Evolutionary conservation across 2,888 invertebrate species (phyloP).

Genomic region (Norana najaformis): DNA sequence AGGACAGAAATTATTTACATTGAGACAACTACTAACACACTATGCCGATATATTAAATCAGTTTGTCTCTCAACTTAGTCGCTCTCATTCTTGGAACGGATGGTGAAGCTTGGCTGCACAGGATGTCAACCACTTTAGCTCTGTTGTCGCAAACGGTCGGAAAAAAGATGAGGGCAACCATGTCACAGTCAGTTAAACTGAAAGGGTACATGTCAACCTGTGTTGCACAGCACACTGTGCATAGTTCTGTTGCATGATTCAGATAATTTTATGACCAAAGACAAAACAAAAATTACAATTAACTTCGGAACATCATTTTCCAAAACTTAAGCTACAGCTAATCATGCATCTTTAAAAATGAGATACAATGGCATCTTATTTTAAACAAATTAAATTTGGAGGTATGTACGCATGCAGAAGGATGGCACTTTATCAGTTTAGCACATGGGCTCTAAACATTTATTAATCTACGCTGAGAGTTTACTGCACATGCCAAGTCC

Average conservation of each 20-base stretch:
- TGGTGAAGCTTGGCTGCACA: neutral
- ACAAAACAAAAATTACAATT: neutral
- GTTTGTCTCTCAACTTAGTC: neutral
- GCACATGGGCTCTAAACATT: neutral
- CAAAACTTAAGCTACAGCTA: neutral
- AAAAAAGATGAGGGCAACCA: too few species aligned
- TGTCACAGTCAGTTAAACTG: neutral
- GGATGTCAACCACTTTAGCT: neutral
- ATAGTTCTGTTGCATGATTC: neutral
- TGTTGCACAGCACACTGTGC: neutral
- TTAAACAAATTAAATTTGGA: neutral
- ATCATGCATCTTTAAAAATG: neutral
- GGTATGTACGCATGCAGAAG: neutral
- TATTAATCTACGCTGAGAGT: neutral
- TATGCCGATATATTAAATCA: neutral
- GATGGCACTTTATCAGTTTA: neutral
- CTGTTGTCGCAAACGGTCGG: neutral
- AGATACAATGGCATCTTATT: neutral
- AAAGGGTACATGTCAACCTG: neutral
- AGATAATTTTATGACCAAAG: neutral
- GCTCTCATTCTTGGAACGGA: neutral
- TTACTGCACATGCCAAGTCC: neutral
- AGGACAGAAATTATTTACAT: neutral
- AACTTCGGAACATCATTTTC: neutral
- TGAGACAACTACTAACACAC: neutral